Evolutionary conservation across 2,113 vertebrate genomes (phyloP).

Genomic region (Epinephelus moara): DNA sequence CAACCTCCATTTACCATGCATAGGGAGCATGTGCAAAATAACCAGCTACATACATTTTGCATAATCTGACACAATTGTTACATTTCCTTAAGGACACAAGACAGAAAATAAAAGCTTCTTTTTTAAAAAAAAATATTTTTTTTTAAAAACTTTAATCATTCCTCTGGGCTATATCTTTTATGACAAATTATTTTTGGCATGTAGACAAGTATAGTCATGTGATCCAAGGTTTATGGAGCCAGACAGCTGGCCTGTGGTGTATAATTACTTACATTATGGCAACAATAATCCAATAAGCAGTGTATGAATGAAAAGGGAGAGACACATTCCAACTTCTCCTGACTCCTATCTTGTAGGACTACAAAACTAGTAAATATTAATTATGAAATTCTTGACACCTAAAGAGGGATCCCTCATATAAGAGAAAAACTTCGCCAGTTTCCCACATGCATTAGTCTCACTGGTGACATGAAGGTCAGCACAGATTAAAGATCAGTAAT

Average conservation of each 20-base stretch:
- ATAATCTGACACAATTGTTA: neutral
- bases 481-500: neutral
- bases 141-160: neutral
- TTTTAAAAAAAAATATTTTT: neutral
- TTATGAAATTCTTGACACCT: neutral
- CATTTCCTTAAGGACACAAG: neutral
- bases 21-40: neutral
- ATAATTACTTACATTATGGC: neutral
- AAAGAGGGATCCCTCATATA: neutral
- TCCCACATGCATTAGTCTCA: neutral
- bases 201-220: neutral
- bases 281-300: neutral
- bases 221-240: neutral
- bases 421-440: neutral
- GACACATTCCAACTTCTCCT: neutral
- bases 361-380: neutral
- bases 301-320: neutral
- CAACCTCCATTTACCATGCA: constrained; percentile 7
- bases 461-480: constrained; percentile 42
- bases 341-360: neutral
- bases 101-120: neutral
- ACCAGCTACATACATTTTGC: neutral
- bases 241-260: neutral
- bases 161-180: neutral
- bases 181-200: neutral